These are phyloP conservation scores for Cyanoramphus novaezelandiae DNA, from an alignment of 2,113 vertebrate genomes.

Conservation along the genomic window DNA sequence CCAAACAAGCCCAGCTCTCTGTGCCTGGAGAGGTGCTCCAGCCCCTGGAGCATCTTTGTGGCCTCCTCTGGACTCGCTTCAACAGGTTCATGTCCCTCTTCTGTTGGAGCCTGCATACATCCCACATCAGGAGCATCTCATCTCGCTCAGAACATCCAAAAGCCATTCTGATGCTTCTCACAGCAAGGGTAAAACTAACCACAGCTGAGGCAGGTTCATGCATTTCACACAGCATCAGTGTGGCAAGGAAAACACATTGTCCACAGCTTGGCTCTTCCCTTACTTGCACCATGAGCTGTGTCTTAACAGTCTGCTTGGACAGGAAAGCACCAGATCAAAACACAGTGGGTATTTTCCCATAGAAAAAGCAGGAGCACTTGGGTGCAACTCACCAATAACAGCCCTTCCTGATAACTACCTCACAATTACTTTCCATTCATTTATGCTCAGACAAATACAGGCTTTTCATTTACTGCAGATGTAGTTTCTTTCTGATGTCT, in stretches of 20 bases:
- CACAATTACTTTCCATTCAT: background rate
- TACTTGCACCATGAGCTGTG: rapidly evolving
- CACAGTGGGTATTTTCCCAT: rapidly evolving
- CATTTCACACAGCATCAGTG: background rate
- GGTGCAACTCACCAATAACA: rapidly evolving
- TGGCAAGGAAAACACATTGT: rapidly evolving
- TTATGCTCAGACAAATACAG: background rate
- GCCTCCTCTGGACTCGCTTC: background rate
- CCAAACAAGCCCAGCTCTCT: background rate
- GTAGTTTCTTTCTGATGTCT: background rate
- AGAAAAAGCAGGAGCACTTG: background rate
- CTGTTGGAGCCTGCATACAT: background rate
- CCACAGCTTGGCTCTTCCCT: background rate
- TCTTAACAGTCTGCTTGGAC: background rate
- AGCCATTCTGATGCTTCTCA: background rate
- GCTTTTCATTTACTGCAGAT: background rate
- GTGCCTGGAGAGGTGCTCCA: background rate
- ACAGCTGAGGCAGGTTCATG: background rate
- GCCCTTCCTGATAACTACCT: background rate
- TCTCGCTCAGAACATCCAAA: background rate
- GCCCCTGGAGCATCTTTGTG: background rate
- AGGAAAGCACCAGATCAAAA: background rate
- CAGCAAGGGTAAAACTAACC: background rate
- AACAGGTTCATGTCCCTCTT: background rate
- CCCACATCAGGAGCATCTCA: background rate